A percentile compares a stretch with the other conserved stretches of the same genome.
phyloP scores from a whole-genome alignment of 2,888 invertebrate species.

The Himalopsyche kuldschensis region DNA sequence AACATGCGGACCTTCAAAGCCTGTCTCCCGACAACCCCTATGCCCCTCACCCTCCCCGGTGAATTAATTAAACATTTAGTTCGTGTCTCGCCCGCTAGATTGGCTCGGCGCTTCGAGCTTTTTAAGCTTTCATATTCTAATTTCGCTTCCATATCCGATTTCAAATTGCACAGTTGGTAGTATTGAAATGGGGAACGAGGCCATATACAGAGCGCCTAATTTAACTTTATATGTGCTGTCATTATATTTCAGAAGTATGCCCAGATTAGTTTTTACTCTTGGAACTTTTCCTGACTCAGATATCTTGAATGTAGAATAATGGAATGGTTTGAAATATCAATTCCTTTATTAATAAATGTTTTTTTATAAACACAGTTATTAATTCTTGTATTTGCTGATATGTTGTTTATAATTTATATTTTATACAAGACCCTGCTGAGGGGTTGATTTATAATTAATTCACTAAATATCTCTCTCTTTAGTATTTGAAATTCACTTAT shows the following conservation, averaged over 20 bases:
- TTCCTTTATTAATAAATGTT: too few species aligned
- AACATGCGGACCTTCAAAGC: not conserved
- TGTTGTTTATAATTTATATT: too few species aligned
- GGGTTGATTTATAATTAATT: too few species aligned
- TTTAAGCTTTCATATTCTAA: slow-evolving; percentile 10
- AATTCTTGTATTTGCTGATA: too few species aligned
- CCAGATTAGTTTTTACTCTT: not conserved
- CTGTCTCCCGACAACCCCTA: not conserved
- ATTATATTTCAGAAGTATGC: not conserved
- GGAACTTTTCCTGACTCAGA: not conserved
- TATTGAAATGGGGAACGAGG: not conserved
- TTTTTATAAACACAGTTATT: too few species aligned
- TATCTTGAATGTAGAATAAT: not conserved
- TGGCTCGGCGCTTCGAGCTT: not conserved
- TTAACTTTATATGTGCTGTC: not conserved
- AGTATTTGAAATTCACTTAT: too few species aligned
- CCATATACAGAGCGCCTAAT: not conserved
- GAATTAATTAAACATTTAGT: slow-evolving; percentile 6
- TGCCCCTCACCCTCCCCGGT: not conserved
- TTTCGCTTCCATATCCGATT: not conserved
- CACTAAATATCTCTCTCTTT: too few species aligned
- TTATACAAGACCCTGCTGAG: too few species aligned
- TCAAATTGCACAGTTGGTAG: not conserved
- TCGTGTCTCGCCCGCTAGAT: not conserved
- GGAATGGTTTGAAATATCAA: too few species aligned